Evolutionary conservation across 2,888 invertebrate species (phyloP), one percentile per base, ranked within the genome.

Genomic region (Ectemnius cavifrons): DNA sequence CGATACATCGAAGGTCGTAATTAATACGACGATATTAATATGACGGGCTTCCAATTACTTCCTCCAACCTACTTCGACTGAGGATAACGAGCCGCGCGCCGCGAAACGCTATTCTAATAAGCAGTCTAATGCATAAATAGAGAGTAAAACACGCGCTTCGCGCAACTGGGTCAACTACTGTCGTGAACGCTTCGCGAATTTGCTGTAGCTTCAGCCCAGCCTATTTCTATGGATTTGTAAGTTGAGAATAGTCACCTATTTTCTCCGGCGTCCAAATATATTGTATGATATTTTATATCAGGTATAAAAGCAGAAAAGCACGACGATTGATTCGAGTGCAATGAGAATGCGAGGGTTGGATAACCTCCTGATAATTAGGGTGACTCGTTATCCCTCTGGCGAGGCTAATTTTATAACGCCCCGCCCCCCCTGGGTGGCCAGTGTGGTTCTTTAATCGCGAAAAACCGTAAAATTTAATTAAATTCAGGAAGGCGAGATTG

Each of bases 401-500:
- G 81, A 89, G 89, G 89, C 88, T 89, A 89, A 90, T 90, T 90
- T 89, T 85, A 86, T 86, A 87, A 87, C 88, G 87, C 83, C 81
- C 82, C 81, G 77, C 80, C 37, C 37, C 37, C 37, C 37, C 1
- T 4, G 8, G 37, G 37, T 37, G 8, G 37, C 52, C 52, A 13
- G 4, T 52, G 52, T 52, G n/a, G 52, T 14, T 52, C 89, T 86
- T 89, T 90, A 89, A 90, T 90, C 90, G 89, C 86, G 89, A 90
- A 90, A 90, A 90, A 90, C 89, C 88, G 88, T 90, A 88, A 90
- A 90, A 89, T 90, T 90, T 90, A 90, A 90, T 90, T 90, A 90
- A 90, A 90, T 90, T 89, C 89, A 89, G 89, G 89, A 89, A 89
- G 86, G 87, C 87, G 86, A 87, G 87, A 87, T 86, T 85, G 87